Conservation (phyloP, 2,113 vertebrate species). For the Oncorhynchus tshawytscha region DNA sequence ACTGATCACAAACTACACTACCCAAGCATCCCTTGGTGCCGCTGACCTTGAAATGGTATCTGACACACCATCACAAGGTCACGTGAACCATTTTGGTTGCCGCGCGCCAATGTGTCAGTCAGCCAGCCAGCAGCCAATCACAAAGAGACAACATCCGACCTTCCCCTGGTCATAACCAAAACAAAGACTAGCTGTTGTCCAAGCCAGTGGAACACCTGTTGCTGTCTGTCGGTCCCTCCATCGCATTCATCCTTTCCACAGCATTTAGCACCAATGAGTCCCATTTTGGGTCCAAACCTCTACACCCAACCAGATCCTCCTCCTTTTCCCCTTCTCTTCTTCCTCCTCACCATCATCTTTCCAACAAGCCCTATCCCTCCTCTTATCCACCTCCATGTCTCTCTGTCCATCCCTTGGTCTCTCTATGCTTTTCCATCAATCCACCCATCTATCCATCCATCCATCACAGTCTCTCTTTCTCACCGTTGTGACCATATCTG, state of each 20-base stretch:
- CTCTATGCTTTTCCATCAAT: not conserved
- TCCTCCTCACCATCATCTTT: not conserved
- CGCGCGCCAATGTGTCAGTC: conserved; percentile 2
- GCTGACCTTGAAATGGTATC: conserved; percentile 26
- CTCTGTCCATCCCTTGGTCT: not conserved
- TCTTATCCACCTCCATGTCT: not conserved
- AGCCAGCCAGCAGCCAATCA: conserved; percentile 3
- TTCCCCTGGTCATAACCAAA: no score
- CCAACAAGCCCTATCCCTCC: no score
- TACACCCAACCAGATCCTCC: not conserved
- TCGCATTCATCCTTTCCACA: conserved; percentile 1
- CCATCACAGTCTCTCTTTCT: conserved; percentile 54
- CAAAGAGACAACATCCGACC: no score
- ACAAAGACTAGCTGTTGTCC: conserved; percentile 1
- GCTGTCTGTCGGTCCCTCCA: not conserved
- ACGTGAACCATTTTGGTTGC: not conserved
- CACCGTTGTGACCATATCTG: conserved; percentile 88
- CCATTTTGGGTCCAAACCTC: no score
- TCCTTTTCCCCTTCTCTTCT: conserved; percentile 1
- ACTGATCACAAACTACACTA: not conserved
- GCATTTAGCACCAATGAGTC: no score
- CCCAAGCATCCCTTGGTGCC: not conserved
- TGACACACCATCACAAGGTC: conserved; percentile 23
- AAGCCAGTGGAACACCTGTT: not conserved
- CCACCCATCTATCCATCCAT: conserved; percentile 9